Evolutionary conservation across 1,140 invertebrate species (phyloP).

Genomic region (Hypothenemus hampei): DNA sequence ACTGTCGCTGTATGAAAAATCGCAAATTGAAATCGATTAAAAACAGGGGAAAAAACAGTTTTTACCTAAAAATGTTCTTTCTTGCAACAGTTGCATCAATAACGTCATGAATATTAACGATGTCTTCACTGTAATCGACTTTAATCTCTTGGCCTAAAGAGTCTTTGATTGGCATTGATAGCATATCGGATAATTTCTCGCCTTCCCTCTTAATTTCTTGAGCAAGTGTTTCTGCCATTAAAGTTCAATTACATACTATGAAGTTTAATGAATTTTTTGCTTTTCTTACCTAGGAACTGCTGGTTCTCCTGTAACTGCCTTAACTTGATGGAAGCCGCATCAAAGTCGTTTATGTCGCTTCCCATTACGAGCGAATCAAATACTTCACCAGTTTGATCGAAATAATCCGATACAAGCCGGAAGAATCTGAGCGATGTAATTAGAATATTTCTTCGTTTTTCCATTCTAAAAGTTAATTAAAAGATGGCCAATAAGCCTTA

Average conservation of each 20-base stretch:
- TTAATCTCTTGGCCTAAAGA: conserved; percentile 67
- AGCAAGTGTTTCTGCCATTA: conserved; percentile 49
- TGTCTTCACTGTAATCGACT: conserved; percentile 67
- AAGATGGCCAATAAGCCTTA: background rate
- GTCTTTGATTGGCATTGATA: conserved; percentile 76
- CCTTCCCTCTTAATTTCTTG: conserved; percentile 68
- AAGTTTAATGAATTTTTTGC: no score
- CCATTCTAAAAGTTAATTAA: conserved; percentile 50
- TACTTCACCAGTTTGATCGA: conserved; percentile 60
- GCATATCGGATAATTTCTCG: conserved; percentile 71
- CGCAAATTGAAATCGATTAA: background rate
- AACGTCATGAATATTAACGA: conserved; percentile 64
- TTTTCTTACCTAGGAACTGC: conserved; percentile 48
- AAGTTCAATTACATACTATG: no score
- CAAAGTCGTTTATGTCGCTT: conserved; percentile 52
- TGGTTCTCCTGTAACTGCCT: conserved; percentile 54
- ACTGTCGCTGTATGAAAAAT: conserved; percentile 50
- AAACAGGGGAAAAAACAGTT: background rate
- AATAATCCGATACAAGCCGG: conserved; percentile 68
- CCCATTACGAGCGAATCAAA: conserved; percentile 63
- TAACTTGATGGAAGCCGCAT: conserved; percentile 53
- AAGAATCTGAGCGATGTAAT: conserved; percentile 73
- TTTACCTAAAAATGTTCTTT: conserved; percentile 54
- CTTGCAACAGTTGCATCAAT: conserved; percentile 60
- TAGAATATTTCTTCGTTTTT: conserved; percentile 67